Conservation (phyloP, 2,888 invertebrate genomes). For the Elysia crispata region DNA sequence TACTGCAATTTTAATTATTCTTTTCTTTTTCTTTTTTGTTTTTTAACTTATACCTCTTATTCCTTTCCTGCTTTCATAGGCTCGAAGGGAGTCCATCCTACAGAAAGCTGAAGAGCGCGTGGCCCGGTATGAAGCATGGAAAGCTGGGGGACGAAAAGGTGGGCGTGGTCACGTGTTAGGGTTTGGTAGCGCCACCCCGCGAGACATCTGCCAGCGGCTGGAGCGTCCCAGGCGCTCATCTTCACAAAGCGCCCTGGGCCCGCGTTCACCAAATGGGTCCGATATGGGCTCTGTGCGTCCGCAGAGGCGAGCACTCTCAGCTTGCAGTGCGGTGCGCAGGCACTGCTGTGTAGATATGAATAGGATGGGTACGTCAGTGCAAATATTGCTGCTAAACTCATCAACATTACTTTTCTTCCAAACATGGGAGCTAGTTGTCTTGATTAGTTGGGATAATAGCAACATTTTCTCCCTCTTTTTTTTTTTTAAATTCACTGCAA, state of each 20-base stretch:
- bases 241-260: conserved; percentile 71
- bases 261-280: conserved; percentile 71
- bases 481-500: too few species aligned
- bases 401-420: conserved; percentile 50
- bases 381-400: too few species aligned
- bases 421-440: background rate
- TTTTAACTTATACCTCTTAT: too few species aligned
- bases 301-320: conserved; percentile 71
- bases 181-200: conserved; percentile 73
- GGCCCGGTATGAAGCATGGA: conserved; percentile 72
- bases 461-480: conserved; percentile 6
- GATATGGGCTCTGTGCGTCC: conserved; percentile 70
- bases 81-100: conserved; percentile 67
- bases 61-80: too few species aligned
- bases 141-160: conserved; percentile 68
- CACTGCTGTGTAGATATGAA: conserved; percentile 74
- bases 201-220: conserved; percentile 71
- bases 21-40: too few species aligned
- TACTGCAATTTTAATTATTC: too few species aligned
- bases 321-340: conserved; percentile 72
- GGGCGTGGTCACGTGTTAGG: conserved; percentile 67
- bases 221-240: conserved; percentile 69
- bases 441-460: background rate
- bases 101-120: conserved; percentile 68
- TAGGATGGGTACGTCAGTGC: conserved; percentile 65